These are phyloP conservation scores for Australoheros scitulus DNA, from an alignment of 2,113 vertebrate species.

Conservation along the genomic window DNA sequence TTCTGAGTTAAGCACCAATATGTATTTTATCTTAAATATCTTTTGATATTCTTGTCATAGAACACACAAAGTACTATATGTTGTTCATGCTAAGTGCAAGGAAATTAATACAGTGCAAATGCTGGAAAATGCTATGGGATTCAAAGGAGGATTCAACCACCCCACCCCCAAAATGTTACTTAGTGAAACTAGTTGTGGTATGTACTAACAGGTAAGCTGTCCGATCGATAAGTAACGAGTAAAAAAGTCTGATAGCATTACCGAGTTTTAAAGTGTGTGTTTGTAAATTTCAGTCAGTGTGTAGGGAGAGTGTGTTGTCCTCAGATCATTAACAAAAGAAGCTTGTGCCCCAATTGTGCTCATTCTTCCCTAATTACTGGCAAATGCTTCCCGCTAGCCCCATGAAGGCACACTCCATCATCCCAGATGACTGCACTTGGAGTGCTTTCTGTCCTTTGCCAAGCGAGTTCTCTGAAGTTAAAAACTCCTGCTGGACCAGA, in stretches of 20 bases:
- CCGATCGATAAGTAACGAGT: neutral
- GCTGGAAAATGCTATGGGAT: neutral
- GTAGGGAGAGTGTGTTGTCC: slow-evolving; percentile 28
- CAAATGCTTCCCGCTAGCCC: slow-evolving; percentile 65
- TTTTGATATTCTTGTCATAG: neutral
- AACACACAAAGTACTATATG: neutral
- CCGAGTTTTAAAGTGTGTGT: slow-evolving; percentile 25
- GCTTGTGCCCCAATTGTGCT: slow-evolving; percentile 45
- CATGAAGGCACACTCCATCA: slow-evolving; percentile 65
- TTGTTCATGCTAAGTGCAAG: neutral
- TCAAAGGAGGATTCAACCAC: neutral
- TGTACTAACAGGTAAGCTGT: neutral
- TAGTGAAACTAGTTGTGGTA: neutral
- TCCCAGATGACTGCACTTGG: slow-evolving; percentile 49
- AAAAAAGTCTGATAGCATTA: slow-evolving; percentile 2
- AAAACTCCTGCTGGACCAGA: slow-evolving; percentile 32
- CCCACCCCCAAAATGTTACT: neutral
- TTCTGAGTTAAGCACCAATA: neutral
- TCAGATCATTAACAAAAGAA: slow-evolving; percentile 68
- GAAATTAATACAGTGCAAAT: neutral
- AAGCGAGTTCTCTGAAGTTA: slow-evolving; percentile 25
- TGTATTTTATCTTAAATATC: neutral
- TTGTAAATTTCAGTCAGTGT: slow-evolving; percentile 18
- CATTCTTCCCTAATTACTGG: slow-evolving; percentile 69
- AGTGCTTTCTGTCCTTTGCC: slow-evolving; percentile 44